These are phyloP conservation scores for Drosophila asahinai DNA, from an alignment of 1,140 invertebrate species.

Conservation along the genomic window DNA sequence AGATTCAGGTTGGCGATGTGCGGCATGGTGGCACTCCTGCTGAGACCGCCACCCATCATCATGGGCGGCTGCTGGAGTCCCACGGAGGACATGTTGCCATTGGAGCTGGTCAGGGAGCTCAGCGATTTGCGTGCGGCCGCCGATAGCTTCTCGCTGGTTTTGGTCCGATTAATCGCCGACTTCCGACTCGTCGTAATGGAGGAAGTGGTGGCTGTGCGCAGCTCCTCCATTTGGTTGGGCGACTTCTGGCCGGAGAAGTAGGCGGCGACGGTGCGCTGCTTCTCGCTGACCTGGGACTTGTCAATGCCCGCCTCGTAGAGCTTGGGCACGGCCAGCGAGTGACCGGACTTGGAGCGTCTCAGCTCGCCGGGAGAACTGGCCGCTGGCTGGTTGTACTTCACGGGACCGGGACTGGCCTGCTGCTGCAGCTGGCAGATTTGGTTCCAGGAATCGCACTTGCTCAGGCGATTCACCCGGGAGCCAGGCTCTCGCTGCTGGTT, in stretches of 20 bases:
- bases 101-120: slow-evolving; percentile 73
- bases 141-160: slow-evolving; percentile 86
- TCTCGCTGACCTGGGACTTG: slow-evolving; percentile 89
- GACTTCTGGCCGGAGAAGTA: slow-evolving; percentile 88
- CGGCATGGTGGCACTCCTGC: slow-evolving; percentile 91
- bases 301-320: slow-evolving; percentile 92
- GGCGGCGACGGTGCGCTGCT: slow-evolving; percentile 92
- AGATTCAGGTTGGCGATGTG: slow-evolving; percentile 88
- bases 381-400: slow-evolving; percentile 59
- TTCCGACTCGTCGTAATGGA: slow-evolving; percentile 67
- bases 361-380: slow-evolving; percentile 85
- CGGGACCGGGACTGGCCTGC: slow-evolving; percentile 31
- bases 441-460: slow-evolving; percentile 93
- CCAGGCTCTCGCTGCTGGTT: slow-evolving; percentile 33
- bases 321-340: slow-evolving; percentile 89
- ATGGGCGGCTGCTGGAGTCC: slow-evolving; percentile 62
- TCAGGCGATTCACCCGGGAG: slow-evolving; percentile 85
- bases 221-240: slow-evolving; percentile 64
- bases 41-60: slow-evolving; percentile 85
- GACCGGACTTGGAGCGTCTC: slow-evolving; percentile 90
- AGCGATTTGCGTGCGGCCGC: slow-evolving; percentile 80
- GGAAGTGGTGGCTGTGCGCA: slow-evolving; percentile 50
- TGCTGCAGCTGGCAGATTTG: slow-evolving; percentile 86
- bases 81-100: slow-evolving; percentile 72
- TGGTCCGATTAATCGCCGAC: slow-evolving; percentile 85